A percentile compares a stretch with the other conserved stretches of the same genome.
These are phyloP conservation scores for Cephalotes varians DNA, from an alignment of 2,888 invertebrate genomes.

Conservation along the genomic window DNA sequence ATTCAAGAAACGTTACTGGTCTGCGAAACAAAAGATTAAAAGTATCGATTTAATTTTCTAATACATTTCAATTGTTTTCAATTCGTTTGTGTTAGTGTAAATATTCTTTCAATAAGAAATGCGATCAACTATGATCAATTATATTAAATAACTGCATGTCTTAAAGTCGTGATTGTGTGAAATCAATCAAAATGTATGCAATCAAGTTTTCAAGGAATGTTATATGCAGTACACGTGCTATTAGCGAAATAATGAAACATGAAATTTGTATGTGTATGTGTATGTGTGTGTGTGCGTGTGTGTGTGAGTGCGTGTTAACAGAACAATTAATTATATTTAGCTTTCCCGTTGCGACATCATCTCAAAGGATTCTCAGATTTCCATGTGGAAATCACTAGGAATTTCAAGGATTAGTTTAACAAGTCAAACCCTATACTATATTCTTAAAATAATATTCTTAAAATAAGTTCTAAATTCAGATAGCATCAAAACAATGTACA, in stretches of 20 bases:
- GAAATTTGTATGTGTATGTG: neutral
- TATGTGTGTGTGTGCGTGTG: too few species aligned
- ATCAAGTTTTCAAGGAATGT: neutral
- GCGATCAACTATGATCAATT: neutral
- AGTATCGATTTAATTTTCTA: neutral
- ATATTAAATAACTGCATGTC: neutral
- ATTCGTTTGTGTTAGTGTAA: neutral
- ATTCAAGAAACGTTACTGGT: too few species aligned
- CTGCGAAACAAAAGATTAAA: neutral
- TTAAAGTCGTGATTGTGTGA: neutral
- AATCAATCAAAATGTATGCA: neutral
- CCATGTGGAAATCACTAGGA: neutral
- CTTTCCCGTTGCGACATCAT: neutral
- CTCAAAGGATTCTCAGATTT: neutral
- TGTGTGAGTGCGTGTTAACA: neutral
- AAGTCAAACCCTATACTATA: too few species aligned
- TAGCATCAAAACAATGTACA: neutral
- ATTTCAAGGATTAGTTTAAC: slow-evolving; percentile 15
- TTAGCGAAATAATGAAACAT: neutral
- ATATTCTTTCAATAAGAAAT: neutral
- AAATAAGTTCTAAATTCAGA: too few species aligned
- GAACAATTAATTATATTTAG: slow-evolving; percentile 1
- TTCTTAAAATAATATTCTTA: too few species aligned
- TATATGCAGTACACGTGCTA: neutral
- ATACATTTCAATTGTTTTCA: neutral